Percentiles rank a stretch among this genome's conserved stretches.
Evolutionary conservation across 2,888 invertebrate species (phyloP).

Genomic region (Sphaerophoria taeniata): DNA sequence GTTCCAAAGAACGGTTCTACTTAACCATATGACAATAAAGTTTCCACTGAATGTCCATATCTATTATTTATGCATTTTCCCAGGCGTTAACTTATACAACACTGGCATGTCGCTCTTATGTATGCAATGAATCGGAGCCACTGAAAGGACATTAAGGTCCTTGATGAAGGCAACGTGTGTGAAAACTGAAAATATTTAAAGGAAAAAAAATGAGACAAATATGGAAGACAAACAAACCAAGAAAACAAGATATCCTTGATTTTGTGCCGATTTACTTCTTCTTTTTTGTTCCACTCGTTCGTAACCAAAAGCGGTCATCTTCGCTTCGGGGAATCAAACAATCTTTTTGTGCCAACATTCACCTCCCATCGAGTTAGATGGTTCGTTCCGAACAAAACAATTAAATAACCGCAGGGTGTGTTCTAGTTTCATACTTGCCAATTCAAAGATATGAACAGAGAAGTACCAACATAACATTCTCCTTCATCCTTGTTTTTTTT

Average conservation of each 20-base stretch:
- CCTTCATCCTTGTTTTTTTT: slow-evolving; percentile 29
- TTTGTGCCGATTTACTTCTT: slow-evolving; percentile 65
- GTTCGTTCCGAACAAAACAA: slow-evolving; percentile 60
- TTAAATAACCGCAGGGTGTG: slow-evolving; percentile 75
- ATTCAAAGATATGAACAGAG: slow-evolving; percentile 26
- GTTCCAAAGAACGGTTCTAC: slow-evolving; percentile 33
- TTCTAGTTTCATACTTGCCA: slow-evolving; percentile 73
- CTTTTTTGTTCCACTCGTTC: slow-evolving; percentile 6
- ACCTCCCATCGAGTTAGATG: slow-evolving; percentile 68
- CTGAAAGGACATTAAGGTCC: slow-evolving; percentile 69
- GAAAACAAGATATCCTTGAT: slow-evolving; percentile 69
- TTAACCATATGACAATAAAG: slow-evolving; percentile 67
- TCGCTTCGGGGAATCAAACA: slow-evolving; percentile 69
- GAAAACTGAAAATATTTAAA: slow-evolving; percentile 28
- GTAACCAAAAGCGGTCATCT: slow-evolving; percentile 72
- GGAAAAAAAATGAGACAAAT: not conserved
- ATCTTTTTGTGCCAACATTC: slow-evolving; percentile 62
- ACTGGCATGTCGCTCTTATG: slow-evolving; percentile 36
- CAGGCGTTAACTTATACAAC: slow-evolving; percentile 61
- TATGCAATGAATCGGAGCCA: slow-evolving; percentile 65
- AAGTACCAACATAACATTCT: slow-evolving; percentile 3
- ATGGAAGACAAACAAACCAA: slow-evolving; percentile 10
- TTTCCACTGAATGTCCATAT: slow-evolving; percentile 62
- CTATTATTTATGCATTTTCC: slow-evolving; percentile 63
- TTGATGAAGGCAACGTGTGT: slow-evolving; percentile 68